Evolutionary conservation across 2,888 invertebrate genomes (phyloP), one percentile per base, ranked within the genome.

Genomic region (Vannuccia rotundouncinata): DNA sequence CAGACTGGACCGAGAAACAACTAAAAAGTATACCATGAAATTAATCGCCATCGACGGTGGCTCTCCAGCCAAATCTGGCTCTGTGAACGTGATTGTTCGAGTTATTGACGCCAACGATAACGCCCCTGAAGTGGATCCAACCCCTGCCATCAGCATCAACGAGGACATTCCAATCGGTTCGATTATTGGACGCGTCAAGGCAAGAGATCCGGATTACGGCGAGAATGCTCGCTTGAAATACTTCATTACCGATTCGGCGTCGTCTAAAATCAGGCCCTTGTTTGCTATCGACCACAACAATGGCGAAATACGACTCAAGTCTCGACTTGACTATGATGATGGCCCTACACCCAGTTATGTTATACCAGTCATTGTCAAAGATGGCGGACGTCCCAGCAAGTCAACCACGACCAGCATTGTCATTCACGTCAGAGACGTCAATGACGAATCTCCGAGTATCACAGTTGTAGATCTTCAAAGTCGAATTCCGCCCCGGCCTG

Each of bases 81-180:
- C 74, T n/a, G 74, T 75, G 17, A 76, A 29, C 10, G 80, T 82
- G 28, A 80, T 82, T 2, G 77, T 82, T 10, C 5, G 77, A 30
- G 77, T 82, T 13, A 31, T 80, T 0, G 82, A 82, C 31, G 81
- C 73, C 25, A 82, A 82, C 45, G 82, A 82, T 66, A 82, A 82
- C 77, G 5, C 79, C 1, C 82, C 82, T 1, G 77, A 74, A 0
- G 76, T 82, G 5, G 59, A 28, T 13, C 60, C 80, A 2, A 22
- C 59, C 0, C n/a, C 81, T 10, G 59, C 80, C 30, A 31, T 81
- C 0, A 60, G 76, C 28, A 59, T 81, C 1, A 29, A 31, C 0
- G 82, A 82, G 59, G 77, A 81, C 27, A 31, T 30, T 17, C 59
- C 66, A 0, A 28, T 45, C 10, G 82, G 78, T 17, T 25, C 80